These are phyloP conservation scores for Chrosomus eos DNA, from an alignment of 2,797 vertebrate genomes.

Conservation along the genomic window DNA sequence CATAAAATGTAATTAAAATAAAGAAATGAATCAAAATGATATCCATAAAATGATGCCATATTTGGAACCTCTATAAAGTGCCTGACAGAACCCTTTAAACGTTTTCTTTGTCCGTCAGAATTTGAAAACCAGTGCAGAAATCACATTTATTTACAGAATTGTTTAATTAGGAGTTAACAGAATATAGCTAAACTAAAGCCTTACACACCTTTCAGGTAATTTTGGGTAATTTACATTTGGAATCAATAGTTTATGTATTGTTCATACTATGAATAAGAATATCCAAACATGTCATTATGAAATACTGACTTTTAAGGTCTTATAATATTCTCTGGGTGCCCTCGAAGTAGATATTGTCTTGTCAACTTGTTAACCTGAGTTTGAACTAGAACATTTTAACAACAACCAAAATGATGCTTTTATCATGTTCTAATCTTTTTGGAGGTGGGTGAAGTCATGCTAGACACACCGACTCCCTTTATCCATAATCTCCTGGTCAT, in stretches of 20 bases:
- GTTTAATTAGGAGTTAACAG: background rate
- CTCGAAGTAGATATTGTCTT: background rate
- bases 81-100: background rate
- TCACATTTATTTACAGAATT: background rate
- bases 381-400: conserved; percentile 45
- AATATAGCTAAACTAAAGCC: background rate
- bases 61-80: background rate
- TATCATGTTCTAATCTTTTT: conserved; percentile 71
- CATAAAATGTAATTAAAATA: background rate
- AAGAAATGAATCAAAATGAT: background rate
- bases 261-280: background rate
- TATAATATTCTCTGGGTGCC: background rate
- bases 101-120: background rate
- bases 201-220: too few species aligned
- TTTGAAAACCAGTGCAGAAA: conserved; percentile 1
- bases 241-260: background rate
- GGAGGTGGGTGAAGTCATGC: conserved; percentile 49
- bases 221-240: background rate
- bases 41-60: background rate
- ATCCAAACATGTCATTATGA: background rate
- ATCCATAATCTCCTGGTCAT: conserved; percentile 69
- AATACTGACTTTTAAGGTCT: background rate
- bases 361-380: conserved; percentile 7
- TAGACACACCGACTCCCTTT: conserved; percentile 64
- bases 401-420: conserved; percentile 60